These are phyloP conservation scores for Falcaria lacertinaria DNA, from an alignment of 2,888 invertebrate species.

Conservation along the genomic window DNA sequence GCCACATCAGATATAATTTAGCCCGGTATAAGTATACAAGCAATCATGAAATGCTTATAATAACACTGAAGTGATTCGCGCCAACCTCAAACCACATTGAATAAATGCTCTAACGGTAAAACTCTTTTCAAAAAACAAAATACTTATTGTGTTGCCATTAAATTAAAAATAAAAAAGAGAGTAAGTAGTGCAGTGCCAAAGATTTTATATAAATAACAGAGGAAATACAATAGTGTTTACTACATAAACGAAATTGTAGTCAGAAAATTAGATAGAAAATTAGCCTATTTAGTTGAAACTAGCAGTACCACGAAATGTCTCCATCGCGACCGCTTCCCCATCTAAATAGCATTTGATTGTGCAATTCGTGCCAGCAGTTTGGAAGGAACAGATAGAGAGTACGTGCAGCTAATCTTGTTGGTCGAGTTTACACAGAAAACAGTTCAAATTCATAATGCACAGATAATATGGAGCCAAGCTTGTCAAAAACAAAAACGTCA, in stretches of 20 bases:
- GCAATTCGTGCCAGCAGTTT: conserved; percentile 43
- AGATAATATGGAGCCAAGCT: conserved; percentile 36
- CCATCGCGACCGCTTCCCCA: conserved; percentile 32
- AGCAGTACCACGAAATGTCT: conserved; percentile 10
- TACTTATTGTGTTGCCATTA: too few relatives aligned
- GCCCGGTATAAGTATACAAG: too few relatives aligned
- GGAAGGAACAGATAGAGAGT: conserved; percentile 44
- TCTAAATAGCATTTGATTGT: conserved; percentile 38
- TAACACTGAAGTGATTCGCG: too few relatives aligned
- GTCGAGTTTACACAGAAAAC: conserved; percentile 62
- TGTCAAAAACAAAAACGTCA: conserved; percentile 7
- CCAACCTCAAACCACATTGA: too few relatives aligned
- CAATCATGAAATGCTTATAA: too few relatives aligned
- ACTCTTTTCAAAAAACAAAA: too few relatives aligned
- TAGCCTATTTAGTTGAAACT: conserved; percentile 8
- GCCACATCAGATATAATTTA: too few relatives aligned
- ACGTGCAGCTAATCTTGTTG: conserved; percentile 71
- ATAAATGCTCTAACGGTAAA: too few relatives aligned
- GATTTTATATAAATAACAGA: neutral
- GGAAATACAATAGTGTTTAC: too few relatives aligned
- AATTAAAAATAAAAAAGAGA: too few relatives aligned
- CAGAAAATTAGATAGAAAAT: neutral
- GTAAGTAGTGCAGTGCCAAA: too few relatives aligned
- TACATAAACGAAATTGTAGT: neutral
- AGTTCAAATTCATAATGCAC: conserved; percentile 48